Evolutionary conservation across 1,140 invertebrate species (phyloP).

Genomic region (Drosophila fuyamai): DNA sequence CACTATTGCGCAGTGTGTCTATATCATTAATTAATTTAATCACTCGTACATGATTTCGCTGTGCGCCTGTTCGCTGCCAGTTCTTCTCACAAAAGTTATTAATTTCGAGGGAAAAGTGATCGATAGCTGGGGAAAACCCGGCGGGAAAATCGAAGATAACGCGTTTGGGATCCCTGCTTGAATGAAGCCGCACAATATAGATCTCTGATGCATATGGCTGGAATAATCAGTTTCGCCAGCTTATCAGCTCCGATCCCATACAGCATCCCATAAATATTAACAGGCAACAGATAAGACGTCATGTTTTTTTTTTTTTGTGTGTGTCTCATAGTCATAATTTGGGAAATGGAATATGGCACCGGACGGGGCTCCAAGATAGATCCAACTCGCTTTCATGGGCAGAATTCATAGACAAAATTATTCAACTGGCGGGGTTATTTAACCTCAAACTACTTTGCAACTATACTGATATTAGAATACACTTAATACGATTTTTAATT

Average conservation of each 20-base stretch:
- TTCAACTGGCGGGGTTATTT: not conserved
- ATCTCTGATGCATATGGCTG: constrained; percentile 46
- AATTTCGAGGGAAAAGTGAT: constrained; percentile 47
- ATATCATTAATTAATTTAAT: constrained; percentile 85
- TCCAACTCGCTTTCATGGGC: constrained; percentile 34
- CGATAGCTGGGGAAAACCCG: constrained; percentile 44
- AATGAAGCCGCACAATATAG: constrained; percentile 21
- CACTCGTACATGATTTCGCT: constrained; percentile 80
- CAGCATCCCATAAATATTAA: constrained; percentile 56
- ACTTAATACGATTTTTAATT: too few species aligned
- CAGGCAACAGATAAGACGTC: constrained; percentile 28
- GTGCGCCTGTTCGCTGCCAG: constrained; percentile 46
- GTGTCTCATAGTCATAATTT: constrained; percentile 6
- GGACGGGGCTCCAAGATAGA: constrained; percentile 24
- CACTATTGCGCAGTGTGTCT: constrained; percentile 84
- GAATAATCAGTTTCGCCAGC: constrained; percentile 14
- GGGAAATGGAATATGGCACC: constrained; percentile 33
- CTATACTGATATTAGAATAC: too few species aligned
- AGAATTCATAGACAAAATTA: not conserved
- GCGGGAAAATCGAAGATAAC: constrained; percentile 38
- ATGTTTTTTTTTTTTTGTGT: constrained; percentile 12
- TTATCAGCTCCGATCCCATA: constrained; percentile 44
- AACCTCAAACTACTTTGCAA: not conserved
- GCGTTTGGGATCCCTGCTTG: not conserved
- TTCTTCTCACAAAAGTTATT: constrained; percentile 67